Conservation (phyloP, 2,888 invertebrate species). For the Malacosoma neustria region DNA sequence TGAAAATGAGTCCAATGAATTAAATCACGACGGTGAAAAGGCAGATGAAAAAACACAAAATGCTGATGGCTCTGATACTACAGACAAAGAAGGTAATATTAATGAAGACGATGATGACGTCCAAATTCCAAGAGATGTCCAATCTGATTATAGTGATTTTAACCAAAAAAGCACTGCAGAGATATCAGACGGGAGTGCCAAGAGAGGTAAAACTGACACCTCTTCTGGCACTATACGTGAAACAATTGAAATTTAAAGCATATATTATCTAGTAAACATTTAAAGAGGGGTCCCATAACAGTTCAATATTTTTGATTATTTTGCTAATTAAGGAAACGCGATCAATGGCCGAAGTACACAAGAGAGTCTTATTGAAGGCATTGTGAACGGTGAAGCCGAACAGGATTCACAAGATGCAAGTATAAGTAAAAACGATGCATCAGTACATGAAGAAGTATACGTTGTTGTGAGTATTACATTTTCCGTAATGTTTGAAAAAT, state of each 20-base stretch:
- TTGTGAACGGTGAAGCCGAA: conserved; percentile 62
- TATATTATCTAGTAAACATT: conserved; percentile 38
- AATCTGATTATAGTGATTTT: conserved; percentile 54
- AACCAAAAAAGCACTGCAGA: conserved; percentile 52
- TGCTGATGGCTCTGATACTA: conserved; percentile 20
- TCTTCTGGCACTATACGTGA: conserved; percentile 62
- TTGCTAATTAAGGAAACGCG: conserved; percentile 71
- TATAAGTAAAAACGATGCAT: conserved; percentile 49
- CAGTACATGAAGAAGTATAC: conserved; percentile 50
- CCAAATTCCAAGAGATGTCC: conserved; percentile 60
- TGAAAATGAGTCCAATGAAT: conserved; percentile 4
- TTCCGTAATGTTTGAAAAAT: conserved; percentile 15
- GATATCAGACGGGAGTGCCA: conserved; percentile 51
- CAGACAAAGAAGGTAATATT: conserved; percentile 55
- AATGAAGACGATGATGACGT: conserved; percentile 71
- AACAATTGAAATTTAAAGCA: conserved; percentile 50
- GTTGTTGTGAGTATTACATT: conserved; percentile 60
- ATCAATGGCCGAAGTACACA: conserved; percentile 57
- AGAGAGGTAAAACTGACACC: conserved; percentile 57
- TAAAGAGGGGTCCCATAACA: conserved; percentile 63
- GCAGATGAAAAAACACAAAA: conserved; percentile 2
- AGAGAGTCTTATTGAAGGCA: conserved; percentile 67
- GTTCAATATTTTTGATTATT: conserved; percentile 71
- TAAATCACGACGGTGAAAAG: conserved; percentile 10
- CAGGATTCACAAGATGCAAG: conserved; percentile 68